These are phyloP conservation scores for Cephus spinipes DNA, from an alignment of 2,888 invertebrate species.

Conservation along the genomic window DNA sequence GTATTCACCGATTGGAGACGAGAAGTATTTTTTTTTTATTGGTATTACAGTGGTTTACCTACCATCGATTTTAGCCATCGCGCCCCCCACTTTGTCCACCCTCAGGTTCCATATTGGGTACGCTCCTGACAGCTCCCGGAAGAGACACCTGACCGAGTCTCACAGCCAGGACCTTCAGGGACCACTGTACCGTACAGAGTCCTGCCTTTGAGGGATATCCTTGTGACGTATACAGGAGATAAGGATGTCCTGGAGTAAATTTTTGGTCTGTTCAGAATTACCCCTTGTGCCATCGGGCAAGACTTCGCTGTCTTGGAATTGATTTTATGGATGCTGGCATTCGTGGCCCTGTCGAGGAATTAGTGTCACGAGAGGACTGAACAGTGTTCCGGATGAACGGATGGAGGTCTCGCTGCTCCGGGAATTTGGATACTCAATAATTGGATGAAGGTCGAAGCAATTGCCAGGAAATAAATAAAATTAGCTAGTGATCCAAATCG, in stretches of 20 bases:
- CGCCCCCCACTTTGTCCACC: neutral
- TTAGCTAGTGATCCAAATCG: conserved; percentile 36
- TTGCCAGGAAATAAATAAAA: conserved; percentile 24
- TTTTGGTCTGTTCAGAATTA: neutral
- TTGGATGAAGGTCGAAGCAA: neutral
- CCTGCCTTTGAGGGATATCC: neutral
- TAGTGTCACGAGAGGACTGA: neutral
- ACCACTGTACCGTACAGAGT: neutral
- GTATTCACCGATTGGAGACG: neutral
- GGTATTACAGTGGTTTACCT: neutral
- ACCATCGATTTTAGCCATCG: neutral
- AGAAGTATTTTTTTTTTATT: neutral
- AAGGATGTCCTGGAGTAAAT: neutral
- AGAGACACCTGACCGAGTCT: neutral
- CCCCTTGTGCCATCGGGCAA: neutral
- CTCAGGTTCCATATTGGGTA: neutral
- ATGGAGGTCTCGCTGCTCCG: neutral
- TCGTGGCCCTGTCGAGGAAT: neutral
- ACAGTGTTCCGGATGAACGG: neutral
- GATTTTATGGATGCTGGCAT: neutral
- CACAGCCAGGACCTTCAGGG: neutral
- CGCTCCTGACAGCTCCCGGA: neutral
- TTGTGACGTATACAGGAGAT: neutral
- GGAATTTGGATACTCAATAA: neutral
- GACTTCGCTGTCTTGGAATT: neutral